phyloP scores from a whole-genome alignment of 2,888 invertebrate species.

The Hemaris fuciformis region DNA sequence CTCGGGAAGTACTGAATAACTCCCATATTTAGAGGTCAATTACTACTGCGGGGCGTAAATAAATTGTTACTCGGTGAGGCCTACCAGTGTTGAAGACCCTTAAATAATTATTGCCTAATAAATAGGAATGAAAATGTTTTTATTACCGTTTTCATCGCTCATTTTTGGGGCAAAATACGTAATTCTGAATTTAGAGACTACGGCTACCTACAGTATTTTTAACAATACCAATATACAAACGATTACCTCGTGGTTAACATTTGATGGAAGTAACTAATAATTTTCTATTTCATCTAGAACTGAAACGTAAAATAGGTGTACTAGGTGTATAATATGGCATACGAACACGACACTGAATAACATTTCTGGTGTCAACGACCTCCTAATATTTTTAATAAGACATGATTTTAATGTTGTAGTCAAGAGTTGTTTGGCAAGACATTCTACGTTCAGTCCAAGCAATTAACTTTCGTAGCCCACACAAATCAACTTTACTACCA shows the following conservation, averaged over 20 bases:
- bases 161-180: too few relatives aligned
- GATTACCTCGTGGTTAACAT: too few relatives aligned
- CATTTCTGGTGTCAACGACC: too few relatives aligned
- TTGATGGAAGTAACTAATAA: too few relatives aligned
- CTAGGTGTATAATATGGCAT: too few relatives aligned
- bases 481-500: slow-evolving; percentile 35
- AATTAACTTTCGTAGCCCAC: slow-evolving; percentile 24
- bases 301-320: too few relatives aligned
- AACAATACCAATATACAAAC: too few relatives aligned
- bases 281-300: too few relatives aligned
- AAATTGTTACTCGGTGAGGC: neutral
- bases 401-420: neutral
- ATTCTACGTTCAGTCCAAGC: neutral
- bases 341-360: too few relatives aligned
- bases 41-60: neutral
- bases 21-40: slow-evolving; percentile 8
- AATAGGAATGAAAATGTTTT: neutral
- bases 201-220: too few relatives aligned
- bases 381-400: neutral
- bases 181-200: too few relatives aligned
- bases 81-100: neutral
- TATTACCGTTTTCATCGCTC: too few relatives aligned
- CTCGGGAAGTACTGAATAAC: neutral
- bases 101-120: neutral
- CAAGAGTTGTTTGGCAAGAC: neutral